Evolutionary conservation across 2,888 invertebrate genomes (phyloP).

Genomic region (Eubasilissa splendida): DNA sequence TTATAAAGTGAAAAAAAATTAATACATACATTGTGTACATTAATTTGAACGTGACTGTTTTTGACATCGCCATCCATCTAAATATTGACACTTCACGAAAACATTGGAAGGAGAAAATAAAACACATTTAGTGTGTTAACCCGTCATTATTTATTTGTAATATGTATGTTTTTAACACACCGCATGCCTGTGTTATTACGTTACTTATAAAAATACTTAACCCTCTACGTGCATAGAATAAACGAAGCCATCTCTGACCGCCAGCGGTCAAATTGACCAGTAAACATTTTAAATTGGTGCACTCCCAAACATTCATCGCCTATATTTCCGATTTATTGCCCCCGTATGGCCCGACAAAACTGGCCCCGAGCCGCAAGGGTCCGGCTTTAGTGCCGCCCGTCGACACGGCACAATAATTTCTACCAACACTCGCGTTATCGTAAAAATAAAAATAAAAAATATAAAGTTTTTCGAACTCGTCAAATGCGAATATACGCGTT

Average conservation of each 20-base stretch:
- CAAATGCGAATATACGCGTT: conserved; percentile 44
- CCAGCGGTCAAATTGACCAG: conserved; percentile 34
- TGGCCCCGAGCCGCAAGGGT: conserved; percentile 14
- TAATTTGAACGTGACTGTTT: too few species aligned
- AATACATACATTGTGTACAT: too few species aligned
- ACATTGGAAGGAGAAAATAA: not conserved
- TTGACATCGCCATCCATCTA: too few species aligned
- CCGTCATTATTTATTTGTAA: not conserved
- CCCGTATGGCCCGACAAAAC: conserved; percentile 24
- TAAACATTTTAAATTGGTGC: conserved; percentile 49
- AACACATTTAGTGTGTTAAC: not conserved
- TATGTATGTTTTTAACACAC: conserved; percentile 8
- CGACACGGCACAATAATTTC: conserved; percentile 3
- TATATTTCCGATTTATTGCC: conserved; percentile 53
- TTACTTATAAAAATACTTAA: conserved; percentile 27
- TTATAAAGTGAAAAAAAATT: too few species aligned
- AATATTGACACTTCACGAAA: not conserved
- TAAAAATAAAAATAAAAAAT: conserved; percentile 49
- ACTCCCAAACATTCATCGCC: conserved; percentile 43
- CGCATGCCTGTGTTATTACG: conserved; percentile 8
- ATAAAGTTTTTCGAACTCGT: conserved; percentile 43
- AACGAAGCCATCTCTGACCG: not conserved
- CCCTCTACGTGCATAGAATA: conserved; percentile 33
- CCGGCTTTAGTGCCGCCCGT: not conserved
- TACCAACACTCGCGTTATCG: conserved; percentile 14